phyloP scores from a whole-genome alignment of 2,113 vertebrate genomes.

The Laterallus jamaicensis region DNA sequence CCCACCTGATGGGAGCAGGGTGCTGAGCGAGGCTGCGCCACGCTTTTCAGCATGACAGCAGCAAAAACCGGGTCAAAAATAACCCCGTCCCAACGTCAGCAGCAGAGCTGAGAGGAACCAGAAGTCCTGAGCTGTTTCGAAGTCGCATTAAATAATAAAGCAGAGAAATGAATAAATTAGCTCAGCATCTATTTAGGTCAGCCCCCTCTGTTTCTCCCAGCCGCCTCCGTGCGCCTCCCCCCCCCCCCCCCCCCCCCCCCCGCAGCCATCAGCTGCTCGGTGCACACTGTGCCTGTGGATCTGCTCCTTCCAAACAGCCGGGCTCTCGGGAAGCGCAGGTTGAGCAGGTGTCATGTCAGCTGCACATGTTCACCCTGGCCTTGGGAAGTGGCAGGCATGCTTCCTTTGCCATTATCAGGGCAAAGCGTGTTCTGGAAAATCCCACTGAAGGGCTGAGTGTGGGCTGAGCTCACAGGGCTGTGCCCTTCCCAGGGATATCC shows the following conservation, averaged over 20 bases:
- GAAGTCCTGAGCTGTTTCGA: slow-evolving; percentile 39
- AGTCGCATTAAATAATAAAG: slow-evolving; percentile 44
- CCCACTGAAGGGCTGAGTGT: background rate
- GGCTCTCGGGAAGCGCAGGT: background rate
- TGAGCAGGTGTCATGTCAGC: background rate
- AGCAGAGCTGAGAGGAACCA: slow-evolving; percentile 24
- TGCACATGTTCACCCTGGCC: background rate
- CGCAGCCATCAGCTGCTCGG: background rate
- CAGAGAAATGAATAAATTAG: slow-evolving; percentile 47
- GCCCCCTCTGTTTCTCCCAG: background rate
- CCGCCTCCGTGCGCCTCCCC: slow-evolving; percentile 7
- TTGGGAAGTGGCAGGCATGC: background rate
- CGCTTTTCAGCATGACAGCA: background rate
- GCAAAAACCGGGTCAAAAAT: slow-evolving; percentile 31
- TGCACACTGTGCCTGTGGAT: background rate
- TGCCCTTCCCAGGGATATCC: background rate
- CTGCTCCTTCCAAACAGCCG: background rate
- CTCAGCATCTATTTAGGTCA: slow-evolving; percentile 63
- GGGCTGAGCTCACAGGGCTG: background rate
- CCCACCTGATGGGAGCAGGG: background rate
- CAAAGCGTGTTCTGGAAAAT: background rate
- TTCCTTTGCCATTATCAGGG: background rate
- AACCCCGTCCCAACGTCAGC: slow-evolving; percentile 7
- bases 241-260: slow-evolving; percentile 19
- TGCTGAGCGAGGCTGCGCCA: background rate